phyloP scores from a whole-genome alignment of 1,140 invertebrate species.

The Potamilus streckersoni region DNA sequence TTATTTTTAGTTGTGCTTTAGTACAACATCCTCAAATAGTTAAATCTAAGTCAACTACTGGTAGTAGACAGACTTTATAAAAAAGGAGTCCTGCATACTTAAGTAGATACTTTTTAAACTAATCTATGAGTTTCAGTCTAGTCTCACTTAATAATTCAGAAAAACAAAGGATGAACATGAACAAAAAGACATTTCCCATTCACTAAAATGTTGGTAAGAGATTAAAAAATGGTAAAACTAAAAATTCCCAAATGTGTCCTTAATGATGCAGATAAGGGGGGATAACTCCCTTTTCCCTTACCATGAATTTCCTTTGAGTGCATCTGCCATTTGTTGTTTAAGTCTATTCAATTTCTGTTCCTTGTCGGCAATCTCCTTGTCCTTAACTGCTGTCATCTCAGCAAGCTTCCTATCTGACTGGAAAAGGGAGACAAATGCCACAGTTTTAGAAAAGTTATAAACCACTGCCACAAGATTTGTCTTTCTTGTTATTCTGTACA shows the following conservation, averaged over 20 bases:
- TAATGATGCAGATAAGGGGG: background rate
- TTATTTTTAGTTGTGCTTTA: too few species aligned
- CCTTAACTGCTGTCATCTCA: slow-evolving; percentile 37
- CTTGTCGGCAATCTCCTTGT: slow-evolving; percentile 48
- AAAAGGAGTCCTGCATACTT: too few species aligned
- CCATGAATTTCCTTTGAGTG: slow-evolving; percentile 62
- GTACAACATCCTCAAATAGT: too few species aligned
- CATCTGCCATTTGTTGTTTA: slow-evolving; percentile 61
- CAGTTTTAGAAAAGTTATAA: too few species aligned
- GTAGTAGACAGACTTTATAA: too few species aligned
- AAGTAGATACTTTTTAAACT: too few species aligned
- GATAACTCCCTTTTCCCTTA: slow-evolving; percentile 6
- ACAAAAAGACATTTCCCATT: background rate
- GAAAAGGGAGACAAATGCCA: background rate
- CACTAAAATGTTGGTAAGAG: background rate
- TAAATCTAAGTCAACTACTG: too few species aligned
- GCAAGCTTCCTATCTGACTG: slow-evolving; percentile 40
- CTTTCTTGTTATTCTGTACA: too few species aligned
- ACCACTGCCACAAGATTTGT: too few species aligned
- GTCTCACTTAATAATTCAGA: background rate
- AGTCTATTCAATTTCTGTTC: slow-evolving; percentile 54
- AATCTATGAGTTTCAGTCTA: background rate
- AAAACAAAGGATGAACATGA: background rate
- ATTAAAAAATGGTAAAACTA: background rate
- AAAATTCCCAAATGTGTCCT: background rate